Base-by-base conservation (phyloP, 92 coral and sea anemone genomes). In the Phymanthus crucifer region DNA sequence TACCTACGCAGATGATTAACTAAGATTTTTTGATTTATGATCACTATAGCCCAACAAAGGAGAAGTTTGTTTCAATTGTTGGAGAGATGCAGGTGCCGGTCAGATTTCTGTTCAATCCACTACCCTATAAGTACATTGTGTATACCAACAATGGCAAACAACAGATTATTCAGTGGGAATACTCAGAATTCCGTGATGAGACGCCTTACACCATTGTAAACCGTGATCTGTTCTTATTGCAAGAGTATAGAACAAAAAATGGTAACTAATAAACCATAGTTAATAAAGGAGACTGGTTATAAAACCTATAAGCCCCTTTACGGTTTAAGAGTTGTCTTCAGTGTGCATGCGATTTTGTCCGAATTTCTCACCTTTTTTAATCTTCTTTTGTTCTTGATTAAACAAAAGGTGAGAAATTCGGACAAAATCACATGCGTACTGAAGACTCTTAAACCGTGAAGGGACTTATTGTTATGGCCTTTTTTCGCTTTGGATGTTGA, bases 121-220 rank as follows among this genome's bases (percentile, higher is more conserved):
- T 80, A 50, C 76, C 74, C 38, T 90, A 90, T 78, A 90, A 90
- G 46, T 90, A 90, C 57, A 74, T 87, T 16, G 80, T 90, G 11
- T 50, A 74, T 32, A 43, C 32, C 40, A 34, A 6, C 21, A 79
- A 89, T 8, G 79, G 73, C 16, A 52, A 35, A 54, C 19, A 19
- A 6, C 26, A 19, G 32, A 24, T 10, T 0, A 24, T 43, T 21
- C 24, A 27, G 54, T 90, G 77, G 73, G 93, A 90, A 76, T 67
- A 76, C 35, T 78, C 87, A 64, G 93, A 90, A 50, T 90, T 82
- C 75, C 43, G 75, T 19, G 50, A 86, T 21, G 19, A 47, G 0
- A n/a, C 23, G 43, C 17, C 10, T 11, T 33, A 21, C 0, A n/a
- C 13, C 0, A 68, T 81, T 32, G 85, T 80, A 14, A 38, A 90